phyloP scores from a whole-genome alignment of 2,797 vertebrate species.

The Neostethus bicornis region DNA sequence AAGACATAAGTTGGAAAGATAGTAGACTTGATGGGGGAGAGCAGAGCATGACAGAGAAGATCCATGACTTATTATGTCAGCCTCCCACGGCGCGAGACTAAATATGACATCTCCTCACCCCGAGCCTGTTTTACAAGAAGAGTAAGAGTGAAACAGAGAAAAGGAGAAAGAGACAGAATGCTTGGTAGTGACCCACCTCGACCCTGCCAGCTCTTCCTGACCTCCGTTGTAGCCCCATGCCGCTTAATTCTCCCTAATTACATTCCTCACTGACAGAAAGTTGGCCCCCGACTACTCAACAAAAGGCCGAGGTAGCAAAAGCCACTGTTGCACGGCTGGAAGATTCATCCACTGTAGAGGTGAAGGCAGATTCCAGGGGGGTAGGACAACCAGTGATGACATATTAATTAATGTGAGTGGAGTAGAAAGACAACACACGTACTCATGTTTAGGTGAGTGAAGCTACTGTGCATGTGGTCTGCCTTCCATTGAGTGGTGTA shows the following conservation, averaged over 20 bases:
- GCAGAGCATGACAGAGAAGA: conserved; percentile 27
- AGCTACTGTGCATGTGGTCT: conserved; percentile 44
- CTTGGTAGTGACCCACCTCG: conserved; percentile 80
- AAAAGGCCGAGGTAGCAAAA: conserved; percentile 66
- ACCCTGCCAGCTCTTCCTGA: conserved; percentile 86
- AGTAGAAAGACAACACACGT: conserved; percentile 43
- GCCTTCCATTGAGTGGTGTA: conserved; percentile 27
- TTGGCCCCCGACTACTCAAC: conserved; percentile 82
- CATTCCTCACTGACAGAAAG: conserved; percentile 94
- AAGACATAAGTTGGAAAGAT: conserved; percentile 23
- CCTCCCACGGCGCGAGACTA: conserved; percentile 62
- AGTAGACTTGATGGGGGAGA: conserved; percentile 17
- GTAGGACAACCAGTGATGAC: conserved; percentile 68
- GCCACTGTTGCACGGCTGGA: conserved; percentile 28
- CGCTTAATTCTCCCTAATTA: conserved; percentile 95
- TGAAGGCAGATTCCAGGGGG: conserved; percentile 27
- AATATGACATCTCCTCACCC: conserved; percentile 82
- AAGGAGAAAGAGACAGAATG: conserved; percentile 69
- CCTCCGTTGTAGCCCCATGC: conserved; percentile 84
- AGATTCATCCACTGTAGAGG: conserved; percentile 54
- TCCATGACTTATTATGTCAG: conserved; percentile 43
- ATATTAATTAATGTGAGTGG: conserved; percentile 74
- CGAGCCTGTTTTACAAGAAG: conserved; percentile 58
- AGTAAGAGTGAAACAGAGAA: conserved; percentile 37
- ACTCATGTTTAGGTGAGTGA: conserved; percentile 24